Base-by-base conservation (phyloP, 2,888 invertebrate genomes). In the Lepidochrysops patricia region DNA sequence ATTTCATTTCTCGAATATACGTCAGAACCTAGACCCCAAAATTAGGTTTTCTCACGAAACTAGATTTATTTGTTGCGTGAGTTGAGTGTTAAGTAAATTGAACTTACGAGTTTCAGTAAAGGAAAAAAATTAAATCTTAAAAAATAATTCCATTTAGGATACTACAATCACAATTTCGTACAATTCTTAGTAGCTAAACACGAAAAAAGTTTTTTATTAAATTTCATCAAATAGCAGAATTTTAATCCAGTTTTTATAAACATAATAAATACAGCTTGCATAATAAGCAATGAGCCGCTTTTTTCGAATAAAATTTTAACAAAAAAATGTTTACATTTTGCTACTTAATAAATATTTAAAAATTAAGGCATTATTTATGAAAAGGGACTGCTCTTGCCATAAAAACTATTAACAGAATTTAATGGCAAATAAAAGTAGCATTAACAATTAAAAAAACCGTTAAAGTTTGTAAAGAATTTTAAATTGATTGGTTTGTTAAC, bases 31-130 rank as follows among this genome's bases (percentile, higher is more conserved):
- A 54, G 32, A 32, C 54, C 6, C 6, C 12, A 54, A 54, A 54
- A 54, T 54, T 32, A 54, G 54, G 27, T 32, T 54, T 54, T 32
- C 32, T 54, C 54, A 54, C 54, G 54, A 32, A 19, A 54, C 32
- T 54, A 54, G 54, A 54, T 54, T 54, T 54, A 54, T 54, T 29
- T 19, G 13, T 26, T 54, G 54, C 54, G 54, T 54, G 54, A 54
- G 54, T 12, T 54, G 26, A 50, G 23, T 54, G 15, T 15, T 52
- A 27, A 52, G 34, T 7, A 2, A 52, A 52, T 1, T 2, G 9
- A 52, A 52, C 52, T 52, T 52, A 52, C 19, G 50, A 27, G 49
- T 50, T 50, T 50, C 49, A 25, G 27, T 50, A 26, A 50, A 50
- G 19, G n/a, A n/a, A n/a, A n/a, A n/a, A n/a, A n/a, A n/a, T n/a